phyloP scores from a whole-genome alignment of 2,113 vertebrate species.

The Sceloporus undulatus region DNA sequence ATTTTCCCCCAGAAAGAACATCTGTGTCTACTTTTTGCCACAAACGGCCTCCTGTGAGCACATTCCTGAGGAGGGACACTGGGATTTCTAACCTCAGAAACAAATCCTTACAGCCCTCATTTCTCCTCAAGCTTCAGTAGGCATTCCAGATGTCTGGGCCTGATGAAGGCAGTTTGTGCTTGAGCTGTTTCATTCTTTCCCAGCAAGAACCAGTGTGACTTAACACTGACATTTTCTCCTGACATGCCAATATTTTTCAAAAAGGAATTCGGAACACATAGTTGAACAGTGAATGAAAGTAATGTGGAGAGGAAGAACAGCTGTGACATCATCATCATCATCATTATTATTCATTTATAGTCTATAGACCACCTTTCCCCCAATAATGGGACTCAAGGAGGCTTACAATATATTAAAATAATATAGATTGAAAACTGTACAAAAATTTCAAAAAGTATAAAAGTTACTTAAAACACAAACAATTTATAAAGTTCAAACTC shows the following conservation, averaged over 20 bases:
- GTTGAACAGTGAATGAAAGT: not conserved
- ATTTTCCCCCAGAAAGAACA: not conserved
- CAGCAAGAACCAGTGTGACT: not conserved
- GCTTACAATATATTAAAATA: too few species aligned
- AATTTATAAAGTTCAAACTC: too few species aligned
- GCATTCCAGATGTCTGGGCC: constrained; percentile 12
- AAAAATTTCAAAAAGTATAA: too few species aligned
- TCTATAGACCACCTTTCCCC: too few species aligned
- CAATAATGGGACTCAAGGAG: too few species aligned
- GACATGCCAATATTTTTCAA: not conserved
- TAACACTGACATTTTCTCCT: not conserved
- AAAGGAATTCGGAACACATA: not conserved
- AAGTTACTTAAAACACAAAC: too few species aligned
- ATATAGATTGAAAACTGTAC: too few species aligned
- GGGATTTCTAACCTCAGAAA: constrained; percentile 18
- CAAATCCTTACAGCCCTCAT: not conserved
- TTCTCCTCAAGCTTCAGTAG: not conserved
- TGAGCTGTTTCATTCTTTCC: not conserved
- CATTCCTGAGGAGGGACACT: not conserved
- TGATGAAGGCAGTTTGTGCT: not conserved
- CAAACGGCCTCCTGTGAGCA: constrained; percentile 3
- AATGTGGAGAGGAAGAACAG: not conserved
- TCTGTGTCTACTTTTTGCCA: constrained; percentile 16
- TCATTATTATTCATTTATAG: too few species aligned
- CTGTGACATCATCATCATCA: not conserved